Conservation (phyloP, 1,140 invertebrate species). For the Piezodorus guildinii region DNA sequence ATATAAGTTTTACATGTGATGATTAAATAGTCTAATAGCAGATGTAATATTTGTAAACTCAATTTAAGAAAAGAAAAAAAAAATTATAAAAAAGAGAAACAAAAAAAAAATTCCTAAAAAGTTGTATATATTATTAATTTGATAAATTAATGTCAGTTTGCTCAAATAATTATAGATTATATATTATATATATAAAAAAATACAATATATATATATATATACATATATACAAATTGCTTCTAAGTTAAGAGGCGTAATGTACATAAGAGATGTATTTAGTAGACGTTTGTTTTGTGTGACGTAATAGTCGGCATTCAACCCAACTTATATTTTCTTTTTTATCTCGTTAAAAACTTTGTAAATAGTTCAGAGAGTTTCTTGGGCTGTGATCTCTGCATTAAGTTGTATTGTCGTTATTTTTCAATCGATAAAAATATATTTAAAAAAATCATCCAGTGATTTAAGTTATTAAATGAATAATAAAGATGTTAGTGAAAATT, state of each 20-base stretch:
- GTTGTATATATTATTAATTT: constrained; percentile 27
- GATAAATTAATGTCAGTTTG: constrained; percentile 29
- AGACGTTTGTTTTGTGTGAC: constrained; percentile 29
- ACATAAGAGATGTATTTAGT: constrained; percentile 25
- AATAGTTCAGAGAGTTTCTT: constrained; percentile 31
- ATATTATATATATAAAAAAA: constrained; percentile 23
- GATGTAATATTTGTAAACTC: constrained; percentile 21
- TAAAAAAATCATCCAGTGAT: constrained; percentile 31
- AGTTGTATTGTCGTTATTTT: constrained; percentile 31
- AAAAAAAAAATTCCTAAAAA: constrained; percentile 19
- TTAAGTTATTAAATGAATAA: constrained; percentile 31
- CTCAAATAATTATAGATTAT: constrained; percentile 30
- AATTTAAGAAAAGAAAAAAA: constrained; percentile 17
- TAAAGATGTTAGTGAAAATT: constrained; percentile 31
- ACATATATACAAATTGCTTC: constrained; percentile 21
- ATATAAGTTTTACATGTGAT: constrained; percentile 18
- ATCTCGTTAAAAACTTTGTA: constrained; percentile 30
- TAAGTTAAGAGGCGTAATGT: constrained; percentile 22
- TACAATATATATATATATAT: too few relatives aligned
- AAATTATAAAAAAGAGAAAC: constrained; percentile 14
- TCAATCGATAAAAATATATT: constrained; percentile 30
- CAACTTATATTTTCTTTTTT: constrained; percentile 29
- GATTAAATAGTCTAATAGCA: constrained; percentile 16
- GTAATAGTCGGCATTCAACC: constrained; percentile 26
- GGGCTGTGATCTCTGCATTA: constrained; percentile 32